phyloP scores from a whole-genome alignment of 2,113 vertebrate species.

The Anseranas semipalmata region DNA sequence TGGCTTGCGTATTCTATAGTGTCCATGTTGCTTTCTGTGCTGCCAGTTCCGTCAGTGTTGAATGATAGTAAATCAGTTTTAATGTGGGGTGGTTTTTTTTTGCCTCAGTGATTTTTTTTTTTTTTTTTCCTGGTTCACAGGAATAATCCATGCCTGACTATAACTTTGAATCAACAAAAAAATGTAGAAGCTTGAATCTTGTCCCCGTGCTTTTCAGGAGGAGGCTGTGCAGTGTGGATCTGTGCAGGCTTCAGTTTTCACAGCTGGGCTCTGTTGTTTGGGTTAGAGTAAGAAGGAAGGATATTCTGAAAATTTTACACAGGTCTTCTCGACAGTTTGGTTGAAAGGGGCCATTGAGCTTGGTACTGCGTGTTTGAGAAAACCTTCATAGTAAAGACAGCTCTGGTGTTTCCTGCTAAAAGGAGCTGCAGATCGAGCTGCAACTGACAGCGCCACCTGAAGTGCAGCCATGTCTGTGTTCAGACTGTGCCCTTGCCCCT shows the following conservation, averaged over 20 bases:
- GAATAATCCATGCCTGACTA: not conserved
- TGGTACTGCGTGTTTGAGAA: not conserved
- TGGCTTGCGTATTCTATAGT: not conserved
- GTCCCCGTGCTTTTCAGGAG: not conserved
- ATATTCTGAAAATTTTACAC: constrained; percentile 34
- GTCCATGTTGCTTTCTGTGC: not conserved
- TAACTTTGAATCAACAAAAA: not conserved
- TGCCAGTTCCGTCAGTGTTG: not conserved
- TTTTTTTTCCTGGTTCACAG: not conserved
- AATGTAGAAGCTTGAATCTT: not conserved
- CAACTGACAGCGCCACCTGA: not conserved
- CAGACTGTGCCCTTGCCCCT: not conserved
- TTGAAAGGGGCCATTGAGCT: constrained; percentile 29
- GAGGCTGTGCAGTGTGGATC: not conserved
- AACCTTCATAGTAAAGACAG: not conserved
- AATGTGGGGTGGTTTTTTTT: not conserved
- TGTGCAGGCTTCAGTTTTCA: constrained; percentile 44
- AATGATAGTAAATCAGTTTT: not conserved
- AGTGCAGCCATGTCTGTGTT: not conserved
- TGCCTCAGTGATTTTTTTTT: not conserved
- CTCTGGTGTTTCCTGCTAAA: not conserved
- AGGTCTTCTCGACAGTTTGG: not conserved
- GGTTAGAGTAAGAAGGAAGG: constrained; percentile 48
- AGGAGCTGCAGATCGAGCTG: not conserved
- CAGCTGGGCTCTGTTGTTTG: constrained; percentile 65